Conservation (phyloP, 2,797 vertebrate genomes). For the Smutsia gigantea region DNA sequence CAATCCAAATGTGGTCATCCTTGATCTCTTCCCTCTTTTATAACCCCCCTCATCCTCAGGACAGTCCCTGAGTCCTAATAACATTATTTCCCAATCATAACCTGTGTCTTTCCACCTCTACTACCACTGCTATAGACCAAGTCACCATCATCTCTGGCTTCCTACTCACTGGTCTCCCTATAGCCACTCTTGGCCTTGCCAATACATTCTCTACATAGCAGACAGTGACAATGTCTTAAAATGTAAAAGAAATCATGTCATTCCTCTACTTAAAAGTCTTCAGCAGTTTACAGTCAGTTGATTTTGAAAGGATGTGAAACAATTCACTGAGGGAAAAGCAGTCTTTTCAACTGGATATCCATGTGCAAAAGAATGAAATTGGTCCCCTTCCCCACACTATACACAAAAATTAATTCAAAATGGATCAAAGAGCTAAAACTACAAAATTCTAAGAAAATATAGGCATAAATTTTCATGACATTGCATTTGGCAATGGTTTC, state of each 20-base stretch:
- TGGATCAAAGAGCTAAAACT: not conserved
- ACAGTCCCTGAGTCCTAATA: not conserved
- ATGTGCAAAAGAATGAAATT: constrained; percentile 30
- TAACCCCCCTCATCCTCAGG: not conserved
- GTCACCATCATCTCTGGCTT: not conserved
- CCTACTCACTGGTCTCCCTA: not conserved
- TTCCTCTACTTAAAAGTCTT: constrained; percentile 11
- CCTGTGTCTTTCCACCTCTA: not conserved
- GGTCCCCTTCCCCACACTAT: not conserved
- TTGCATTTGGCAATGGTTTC: constrained; percentile 28
- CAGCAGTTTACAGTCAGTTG: not conserved
- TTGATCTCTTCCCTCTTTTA: not conserved
- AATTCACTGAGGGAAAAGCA: constrained; percentile 21
- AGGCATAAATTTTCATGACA: not conserved
- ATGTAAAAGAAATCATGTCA: constrained; percentile 12
- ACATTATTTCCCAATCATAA: constrained; percentile 48
- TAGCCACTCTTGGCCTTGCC: not conserved
- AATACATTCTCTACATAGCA: not conserved
- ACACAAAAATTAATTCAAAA: constrained; percentile 28
- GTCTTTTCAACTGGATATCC: constrained; percentile 5
- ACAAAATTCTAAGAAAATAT: constrained; percentile 9
- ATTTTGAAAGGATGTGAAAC: constrained; percentile 12
- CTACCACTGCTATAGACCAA: not conserved
- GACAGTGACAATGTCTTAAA: constrained; percentile 5
- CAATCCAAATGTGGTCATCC: not conserved